Evolutionary conservation across 2,797 vertebrate species (phyloP).

Genomic region (Xenopus petersii): DNA sequence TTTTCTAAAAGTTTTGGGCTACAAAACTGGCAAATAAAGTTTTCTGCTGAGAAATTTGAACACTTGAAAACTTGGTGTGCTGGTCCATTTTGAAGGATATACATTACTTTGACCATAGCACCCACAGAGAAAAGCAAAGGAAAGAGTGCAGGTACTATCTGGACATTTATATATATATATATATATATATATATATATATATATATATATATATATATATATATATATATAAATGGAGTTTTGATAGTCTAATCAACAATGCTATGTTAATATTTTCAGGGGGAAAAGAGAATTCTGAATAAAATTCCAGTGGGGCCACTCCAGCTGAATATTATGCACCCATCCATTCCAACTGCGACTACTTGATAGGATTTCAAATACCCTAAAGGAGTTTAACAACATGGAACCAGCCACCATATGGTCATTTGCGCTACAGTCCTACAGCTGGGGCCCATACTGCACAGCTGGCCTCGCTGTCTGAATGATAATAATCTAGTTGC

Average conservation of each 20-base stretch:
- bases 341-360: constrained; percentile 59
- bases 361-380: constrained; percentile 60
- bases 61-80: too few species aligned
- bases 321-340: constrained; percentile 56
- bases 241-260: constrained; percentile 50
- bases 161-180: too few species aligned
- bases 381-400: constrained; percentile 57
- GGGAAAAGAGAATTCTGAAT: constrained; percentile 39
- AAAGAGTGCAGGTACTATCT: too few species aligned
- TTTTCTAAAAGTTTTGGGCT: not conserved
- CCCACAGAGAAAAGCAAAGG: too few species aligned
- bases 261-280: constrained; percentile 37
- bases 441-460: constrained; percentile 57
- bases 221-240: constrained; percentile 36
- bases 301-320: constrained; percentile 53
- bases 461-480: constrained; percentile 58
- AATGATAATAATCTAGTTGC: constrained; percentile 58
- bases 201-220: too few species aligned
- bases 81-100: too few species aligned
- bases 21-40: constrained; percentile 8
- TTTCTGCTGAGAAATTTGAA: too few species aligned
- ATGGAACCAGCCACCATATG: constrained; percentile 58
- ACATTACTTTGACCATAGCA: too few species aligned
- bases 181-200: too few species aligned
- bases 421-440: constrained; percentile 52